Evolutionary conservation across 2,797 vertebrate species (phyloP), one percentile per base, ranked within the genome.

Genomic region (Moxostoma hubbsi): DNA sequence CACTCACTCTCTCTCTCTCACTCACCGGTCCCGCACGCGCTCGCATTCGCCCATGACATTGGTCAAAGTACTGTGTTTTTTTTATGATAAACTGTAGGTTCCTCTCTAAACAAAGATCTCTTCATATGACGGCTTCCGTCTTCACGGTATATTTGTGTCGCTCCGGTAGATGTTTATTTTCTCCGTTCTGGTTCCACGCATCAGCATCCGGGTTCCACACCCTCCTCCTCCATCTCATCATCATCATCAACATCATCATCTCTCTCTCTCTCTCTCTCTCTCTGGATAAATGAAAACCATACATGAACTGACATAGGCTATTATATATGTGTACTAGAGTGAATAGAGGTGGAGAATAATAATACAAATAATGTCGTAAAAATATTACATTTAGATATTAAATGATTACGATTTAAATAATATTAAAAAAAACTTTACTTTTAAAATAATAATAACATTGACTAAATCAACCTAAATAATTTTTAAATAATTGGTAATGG

Each of bases 191-290:
- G 89, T 90, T 88, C 82, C 86, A 90, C 89, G 89, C 91, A 92
- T 93, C 92, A 93, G 92, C 92, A 94, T 94, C 93, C 93, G 92
- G 93, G 92, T 93, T 89, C 91, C 90, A 82, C 24, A 24, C 24
- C 24, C 24, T 75, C 75, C 66, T 79, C 81, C 58, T 61, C 73
- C 68, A 36, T 68, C 53, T 71, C 71, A 0, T 53, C 50, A 53
- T 53, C 50, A 53, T 53, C 50, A 53, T 8, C 50, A 53, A 4
- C 54, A 16, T 71, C 67, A 55, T 74, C 1, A 76, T 50, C 59
- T 2, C 18, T 24, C 24, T 47, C 70, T 47, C 76, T 58, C 69
- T 63, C 18, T 55, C 24, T 24, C 24, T 24, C 1, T 24, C 24
- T 24, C 2, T 24, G 24, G 1, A 24, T 24, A 1, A 24, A 24